Evolutionary conservation across 2,888 invertebrate genomes (phyloP), one percentile per base, ranked within the genome.

Genomic region (Agonopterix alstromeriana): DNA sequence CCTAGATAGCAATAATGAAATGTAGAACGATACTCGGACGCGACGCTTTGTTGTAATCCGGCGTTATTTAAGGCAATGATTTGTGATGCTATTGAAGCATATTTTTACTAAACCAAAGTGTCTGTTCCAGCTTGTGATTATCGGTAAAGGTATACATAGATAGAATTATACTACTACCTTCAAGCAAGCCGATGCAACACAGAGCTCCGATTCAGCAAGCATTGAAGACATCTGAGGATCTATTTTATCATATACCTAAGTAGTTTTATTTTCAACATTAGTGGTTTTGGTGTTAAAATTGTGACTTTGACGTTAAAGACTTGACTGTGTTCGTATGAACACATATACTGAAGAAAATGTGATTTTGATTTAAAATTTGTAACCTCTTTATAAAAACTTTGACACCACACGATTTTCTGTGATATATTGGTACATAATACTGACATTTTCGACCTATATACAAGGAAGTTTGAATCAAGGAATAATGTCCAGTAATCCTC

Each of bases 211-310:
- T 92, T 92, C 94, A 94, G 94, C 94, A 93, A 93, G 93, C 94
- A 94, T 94, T 94, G 94, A 94, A 93, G 94, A 94, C 94, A 94
- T 94, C 94, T 94, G 94, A 93, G 93, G 93, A 94, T 92, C 90
- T 77, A 80, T 76, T 74, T 65, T 78, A 78, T 71, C 68, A 72
- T 73, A 71, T 67, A 71, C 67, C 63, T 73, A 75, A 91, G 90
- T 63, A 90, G 89, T 86, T 89, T 86, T 88, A 77, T 74, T 77
- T 81, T 77, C 70, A 77, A 78, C 59, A 70, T 65, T 71, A 66
- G 76, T 81, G 77, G 62, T 73, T 72, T 77, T 76, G 70, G 79
- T 81, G 80, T 70, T 10, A 63, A 72, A 77, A 77, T 74, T 73
- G 77, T 74, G 77, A 77, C 64, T 70, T 65, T 67, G 71, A 38